Evolutionary conservation across 2,888 invertebrate genomes (phyloP).

Genomic region (Parelbella ahira): DNA sequence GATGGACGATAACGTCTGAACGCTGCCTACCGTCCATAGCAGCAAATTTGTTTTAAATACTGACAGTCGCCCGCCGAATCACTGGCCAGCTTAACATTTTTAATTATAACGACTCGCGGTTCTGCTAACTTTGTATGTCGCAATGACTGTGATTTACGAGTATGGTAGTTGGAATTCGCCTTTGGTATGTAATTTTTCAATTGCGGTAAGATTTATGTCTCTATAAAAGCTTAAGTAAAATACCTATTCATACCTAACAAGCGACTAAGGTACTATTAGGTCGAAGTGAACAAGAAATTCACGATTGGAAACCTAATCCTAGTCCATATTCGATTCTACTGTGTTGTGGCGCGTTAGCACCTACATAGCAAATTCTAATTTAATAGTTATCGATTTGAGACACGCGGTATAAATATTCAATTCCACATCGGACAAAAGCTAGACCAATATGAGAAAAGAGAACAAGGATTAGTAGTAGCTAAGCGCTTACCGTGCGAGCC

Average conservation of each 20-base stretch:
- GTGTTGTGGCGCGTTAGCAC: neutral
- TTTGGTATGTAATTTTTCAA: conserved; percentile 15
- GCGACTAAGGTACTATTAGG: neutral
- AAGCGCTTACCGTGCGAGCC: conserved; percentile 72
- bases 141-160: conserved; percentile 28
- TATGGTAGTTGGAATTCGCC: conserved; percentile 15
- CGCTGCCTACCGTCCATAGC: conserved; percentile 54
- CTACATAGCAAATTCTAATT: neutral
- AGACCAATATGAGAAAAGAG: conserved; percentile 7
- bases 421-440: conserved; percentile 5
- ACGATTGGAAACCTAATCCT: neutral
- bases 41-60: conserved; percentile 62
- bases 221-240: neutral
- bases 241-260: neutral
- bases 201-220: conserved; percentile 9
- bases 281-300: conserved; percentile 4
- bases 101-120: conserved; percentile 53
- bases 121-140: conserved; percentile 35
- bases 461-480: conserved; percentile 10
- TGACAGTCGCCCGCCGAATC: conserved; percentile 52
- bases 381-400: neutral
- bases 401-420: conserved; percentile 7
- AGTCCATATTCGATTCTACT: too few species aligned
- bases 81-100: conserved; percentile 46
- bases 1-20: conserved; percentile 65